phyloP scores from a whole-genome alignment of 2,888 invertebrate species.

The Dascillus cervinus region DNA sequence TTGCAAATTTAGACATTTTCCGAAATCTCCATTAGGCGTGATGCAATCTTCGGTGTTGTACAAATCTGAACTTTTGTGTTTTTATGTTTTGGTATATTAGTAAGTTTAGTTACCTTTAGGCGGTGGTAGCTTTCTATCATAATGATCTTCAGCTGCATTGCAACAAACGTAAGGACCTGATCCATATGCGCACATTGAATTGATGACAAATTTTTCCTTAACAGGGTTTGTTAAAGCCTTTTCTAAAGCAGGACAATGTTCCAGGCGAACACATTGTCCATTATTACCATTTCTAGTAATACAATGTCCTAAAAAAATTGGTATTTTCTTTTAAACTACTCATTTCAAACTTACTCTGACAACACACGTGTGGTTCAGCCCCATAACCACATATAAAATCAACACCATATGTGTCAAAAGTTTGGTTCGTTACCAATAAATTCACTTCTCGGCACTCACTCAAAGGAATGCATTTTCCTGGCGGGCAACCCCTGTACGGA shows the following conservation, averaged over 20 bases:
- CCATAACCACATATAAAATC: slow-evolving; percentile 10
- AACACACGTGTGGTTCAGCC: slow-evolving; percentile 11
- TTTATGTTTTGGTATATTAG: background rate
- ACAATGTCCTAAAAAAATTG: slow-evolving; percentile 7
- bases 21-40: slow-evolving; percentile 37
- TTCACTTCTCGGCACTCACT: slow-evolving; percentile 8
- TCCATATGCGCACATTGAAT: slow-evolving; percentile 6
- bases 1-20: slow-evolving; percentile 40
- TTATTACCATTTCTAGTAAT: slow-evolving; percentile 9
- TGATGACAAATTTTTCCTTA: slow-evolving; percentile 6
- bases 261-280: slow-evolving; percentile 2
- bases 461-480: slow-evolving; percentile 11
- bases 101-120: slow-evolving; percentile 5
- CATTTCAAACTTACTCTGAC: slow-evolving; percentile 7
- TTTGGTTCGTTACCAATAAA: slow-evolving; percentile 1
- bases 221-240: background rate
- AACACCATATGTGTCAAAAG: slow-evolving; percentile 2
- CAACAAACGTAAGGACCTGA: slow-evolving; percentile 11
- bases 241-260: slow-evolving; percentile 5
- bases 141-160: slow-evolving; percentile 5
- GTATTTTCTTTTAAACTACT: no score
- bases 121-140: slow-evolving; percentile 5
- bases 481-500: no score
- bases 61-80: background rate
- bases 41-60: slow-evolving; percentile 29